Evolutionary conservation across 2,113 vertebrate genomes (phyloP).

Genomic region (Charina bottae): DNA sequence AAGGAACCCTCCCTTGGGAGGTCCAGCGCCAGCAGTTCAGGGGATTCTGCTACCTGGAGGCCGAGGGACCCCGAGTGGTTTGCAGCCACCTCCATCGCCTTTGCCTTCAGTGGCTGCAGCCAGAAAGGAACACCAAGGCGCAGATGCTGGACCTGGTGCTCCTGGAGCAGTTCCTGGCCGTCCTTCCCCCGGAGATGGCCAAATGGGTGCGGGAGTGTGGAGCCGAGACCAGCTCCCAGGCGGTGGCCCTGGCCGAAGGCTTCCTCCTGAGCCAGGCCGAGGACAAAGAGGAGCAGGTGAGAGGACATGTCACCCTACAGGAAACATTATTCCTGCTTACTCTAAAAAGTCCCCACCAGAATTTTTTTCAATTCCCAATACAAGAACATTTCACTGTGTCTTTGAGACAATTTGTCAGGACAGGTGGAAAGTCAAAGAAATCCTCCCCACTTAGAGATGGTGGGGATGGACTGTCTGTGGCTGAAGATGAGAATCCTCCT

Average conservation of each 20-base stretch:
- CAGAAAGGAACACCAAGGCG: neutral
- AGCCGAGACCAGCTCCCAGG: neutral
- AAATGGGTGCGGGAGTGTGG: neutral
- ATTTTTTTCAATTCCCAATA: neutral
- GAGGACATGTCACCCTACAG: neutral
- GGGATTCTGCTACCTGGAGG: neutral
- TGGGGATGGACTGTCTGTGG: neutral
- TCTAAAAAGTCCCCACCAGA: neutral
- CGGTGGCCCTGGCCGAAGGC: neutral
- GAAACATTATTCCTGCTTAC: neutral
- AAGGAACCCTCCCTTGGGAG: neutral
- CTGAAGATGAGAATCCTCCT: neutral
- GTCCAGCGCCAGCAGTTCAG: neutral
- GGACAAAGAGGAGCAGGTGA: neutral
- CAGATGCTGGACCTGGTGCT: neutral
- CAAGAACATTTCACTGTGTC: neutral
- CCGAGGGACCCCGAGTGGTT: neutral
- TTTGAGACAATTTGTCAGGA: neutral
- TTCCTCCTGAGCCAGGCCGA: neutral
- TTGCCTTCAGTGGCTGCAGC: neutral
- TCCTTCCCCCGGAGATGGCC: neutral
- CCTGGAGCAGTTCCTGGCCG: neutral
- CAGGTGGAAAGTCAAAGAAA: neutral
- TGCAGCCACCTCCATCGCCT: neutral
- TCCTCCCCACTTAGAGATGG: neutral